Evolutionary conservation across 2,797 vertebrate species (phyloP), one percentile per base, ranked within the genome.

Genomic region (Sphaeramia orbicularis): DNA sequence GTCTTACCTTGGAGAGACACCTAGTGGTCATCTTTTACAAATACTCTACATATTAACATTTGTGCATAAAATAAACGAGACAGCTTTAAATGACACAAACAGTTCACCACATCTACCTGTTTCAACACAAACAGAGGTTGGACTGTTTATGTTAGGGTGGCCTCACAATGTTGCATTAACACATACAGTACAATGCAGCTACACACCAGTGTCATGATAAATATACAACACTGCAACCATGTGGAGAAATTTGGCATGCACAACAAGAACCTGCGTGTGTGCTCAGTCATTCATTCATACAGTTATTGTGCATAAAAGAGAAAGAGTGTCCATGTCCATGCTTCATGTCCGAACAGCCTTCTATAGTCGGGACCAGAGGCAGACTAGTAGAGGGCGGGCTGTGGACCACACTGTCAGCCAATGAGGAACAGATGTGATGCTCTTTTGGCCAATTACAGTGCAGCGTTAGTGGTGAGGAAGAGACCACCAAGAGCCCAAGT

Each of bases 241-340:
- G 84, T 93, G 92, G 80, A 78, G 18, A 71, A 47, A 68, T 30
- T 18, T 15, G 60, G 80, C 82, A 88, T 86, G 84, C 86, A 87
- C 81, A 78, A 45, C 48, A 49, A 48, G 41, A 71, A 51, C 52
- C 76, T 36, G n/a, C n/a, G 50, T 32, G 50, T 70, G 69, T 66
- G 60, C 64, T 40, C 16, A 32, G 47, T n/a, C 74, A 80, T 52
- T 65, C 44, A 81, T 6, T 38, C 42, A n/a, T n/a, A n/a, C n/a
- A 60, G 21, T 52, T 7, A 62, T 38, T 62, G 50, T 61, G 65
- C 44, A n/a, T 27, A 12, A 4, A 30, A 41, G 65, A 60, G 52
- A 60, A 52, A n/a, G n/a, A n/a, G n/a, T 71, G 42, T 61, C 44
- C 66, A 21, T 41, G 45, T 50, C 64, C 91, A 79, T 92, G 92